Percentiles rank a stretch among this genome's conserved stretches.
Conservation (phyloP, 2,797 vertebrate genomes). For the Diplodus puntazzo region DNA sequence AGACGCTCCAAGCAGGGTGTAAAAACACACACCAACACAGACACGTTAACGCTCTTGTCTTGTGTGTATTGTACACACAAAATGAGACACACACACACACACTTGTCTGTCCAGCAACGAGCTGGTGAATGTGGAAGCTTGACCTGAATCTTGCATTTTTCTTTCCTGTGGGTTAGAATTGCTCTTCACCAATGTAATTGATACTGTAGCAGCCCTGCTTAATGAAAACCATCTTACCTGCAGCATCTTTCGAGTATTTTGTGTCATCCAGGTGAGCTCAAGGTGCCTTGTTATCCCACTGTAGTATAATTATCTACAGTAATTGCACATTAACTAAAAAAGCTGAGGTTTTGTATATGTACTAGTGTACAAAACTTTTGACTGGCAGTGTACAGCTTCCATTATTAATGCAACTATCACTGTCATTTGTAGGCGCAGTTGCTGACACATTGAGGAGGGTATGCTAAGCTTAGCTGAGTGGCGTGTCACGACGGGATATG, state of each 20-base stretch:
- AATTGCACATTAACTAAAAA: background rate
- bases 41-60: slow-evolving; percentile 34
- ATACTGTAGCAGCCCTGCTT: slow-evolving; percentile 11
- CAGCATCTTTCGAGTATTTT: slow-evolving; percentile 7
- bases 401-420: slow-evolving; percentile 45
- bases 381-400: slow-evolving; percentile 24
- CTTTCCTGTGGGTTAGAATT: slow-evolving; percentile 16
- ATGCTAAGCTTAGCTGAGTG: slow-evolving; percentile 75
- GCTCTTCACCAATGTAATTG: slow-evolving; percentile 12
- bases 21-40: slow-evolving; percentile 54
- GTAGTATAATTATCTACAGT: background rate
- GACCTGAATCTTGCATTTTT: slow-evolving; percentile 29
- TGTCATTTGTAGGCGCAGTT: slow-evolving; percentile 53
- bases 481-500: slow-evolving; percentile 71
- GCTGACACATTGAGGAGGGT: slow-evolving; percentile 71
- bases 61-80: slow-evolving; percentile 10
- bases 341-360: background rate
- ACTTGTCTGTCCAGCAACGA: background rate
- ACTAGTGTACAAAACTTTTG: slow-evolving; percentile 28
- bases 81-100: background rate
- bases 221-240: slow-evolving; percentile 30
- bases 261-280: slow-evolving; percentile 16
- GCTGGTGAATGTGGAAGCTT: slow-evolving; percentile 8
- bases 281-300: background rate
- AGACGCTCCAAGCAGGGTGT: slow-evolving; percentile 72